These are phyloP conservation scores for Bufo bufo DNA, from an alignment of 2,113 vertebrate genomes.

Conservation along the genomic window DNA sequence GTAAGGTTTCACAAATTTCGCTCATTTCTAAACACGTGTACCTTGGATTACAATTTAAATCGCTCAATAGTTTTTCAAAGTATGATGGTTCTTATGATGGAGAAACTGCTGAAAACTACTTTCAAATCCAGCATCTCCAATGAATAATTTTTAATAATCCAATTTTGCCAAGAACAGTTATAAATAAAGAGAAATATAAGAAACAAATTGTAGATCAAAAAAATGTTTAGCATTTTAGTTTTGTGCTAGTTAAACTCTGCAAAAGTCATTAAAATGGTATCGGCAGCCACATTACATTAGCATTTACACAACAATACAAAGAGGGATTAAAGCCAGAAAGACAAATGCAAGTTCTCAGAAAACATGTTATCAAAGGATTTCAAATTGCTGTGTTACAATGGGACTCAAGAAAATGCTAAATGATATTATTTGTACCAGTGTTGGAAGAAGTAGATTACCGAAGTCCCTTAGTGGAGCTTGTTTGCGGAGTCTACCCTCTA, in stretches of 20 bases:
- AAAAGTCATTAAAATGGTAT: conserved; percentile 42
- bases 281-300: conserved; percentile 18
- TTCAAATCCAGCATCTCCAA: no score
- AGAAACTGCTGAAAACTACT: no score
- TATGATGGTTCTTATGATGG: no score
- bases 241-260: background rate
- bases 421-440: conserved; percentile 33
- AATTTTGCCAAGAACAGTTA: no score
- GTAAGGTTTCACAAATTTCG: no score
- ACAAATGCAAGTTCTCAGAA: conserved; percentile 43
- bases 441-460: conserved; percentile 33
- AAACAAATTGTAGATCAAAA: background rate
- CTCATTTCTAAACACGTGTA: no score
- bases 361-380: conserved; percentile 43
- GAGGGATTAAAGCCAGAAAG: conserved; percentile 38
- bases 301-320: conserved; percentile 37
- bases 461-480: conserved; percentile 25
- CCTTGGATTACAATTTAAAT: no score
- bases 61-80: no score
- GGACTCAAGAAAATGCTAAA: conserved; percentile 35
- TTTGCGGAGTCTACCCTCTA: conserved; percentile 22
- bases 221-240: background rate
- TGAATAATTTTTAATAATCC: no score
- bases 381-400: conserved; percentile 21
- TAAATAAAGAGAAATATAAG: background rate